Evolutionary conservation across 2,797 vertebrate species (phyloP).

Genomic region (Cyclura pinguis): DNA sequence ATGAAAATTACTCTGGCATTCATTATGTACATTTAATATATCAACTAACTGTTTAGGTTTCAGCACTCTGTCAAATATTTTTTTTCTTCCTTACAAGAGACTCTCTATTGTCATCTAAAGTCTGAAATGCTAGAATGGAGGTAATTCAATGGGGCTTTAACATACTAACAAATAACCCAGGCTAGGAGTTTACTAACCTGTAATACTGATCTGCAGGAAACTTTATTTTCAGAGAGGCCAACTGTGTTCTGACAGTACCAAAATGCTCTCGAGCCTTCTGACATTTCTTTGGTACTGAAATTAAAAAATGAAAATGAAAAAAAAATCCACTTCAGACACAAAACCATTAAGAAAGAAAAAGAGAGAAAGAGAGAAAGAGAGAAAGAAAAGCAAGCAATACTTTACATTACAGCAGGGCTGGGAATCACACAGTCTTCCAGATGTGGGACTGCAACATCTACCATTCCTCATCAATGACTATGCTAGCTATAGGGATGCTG

Average conservation of each 20-base stretch:
- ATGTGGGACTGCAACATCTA: no score
- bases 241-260: constrained; percentile 86
- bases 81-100: background rate
- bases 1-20: no score
- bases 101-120: background rate
- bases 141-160: background rate
- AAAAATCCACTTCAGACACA: background rate
- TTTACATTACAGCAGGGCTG: no score
- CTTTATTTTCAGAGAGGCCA: constrained; percentile 93
- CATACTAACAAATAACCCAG: background rate
- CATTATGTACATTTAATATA: background rate
- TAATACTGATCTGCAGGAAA: constrained; percentile 97
- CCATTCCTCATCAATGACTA: no score
- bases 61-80: background rate
- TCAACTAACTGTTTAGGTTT: background rate
- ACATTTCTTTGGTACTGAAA: constrained; percentile 93
- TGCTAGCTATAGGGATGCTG: no score
- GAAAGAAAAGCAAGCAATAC: background rate
- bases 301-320: constrained; percentile 40
- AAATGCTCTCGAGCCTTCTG: constrained; percentile 92
- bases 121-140: background rate
- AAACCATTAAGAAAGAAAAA: background rate
- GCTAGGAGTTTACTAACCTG: constrained; percentile 81
- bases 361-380: no score
- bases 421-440: no score